A percentile compares a stretch with the other conserved stretches of the same genome.
phyloP scores from a whole-genome alignment of 2,888 invertebrate genomes.

The Oxytorus armatus region DNA sequence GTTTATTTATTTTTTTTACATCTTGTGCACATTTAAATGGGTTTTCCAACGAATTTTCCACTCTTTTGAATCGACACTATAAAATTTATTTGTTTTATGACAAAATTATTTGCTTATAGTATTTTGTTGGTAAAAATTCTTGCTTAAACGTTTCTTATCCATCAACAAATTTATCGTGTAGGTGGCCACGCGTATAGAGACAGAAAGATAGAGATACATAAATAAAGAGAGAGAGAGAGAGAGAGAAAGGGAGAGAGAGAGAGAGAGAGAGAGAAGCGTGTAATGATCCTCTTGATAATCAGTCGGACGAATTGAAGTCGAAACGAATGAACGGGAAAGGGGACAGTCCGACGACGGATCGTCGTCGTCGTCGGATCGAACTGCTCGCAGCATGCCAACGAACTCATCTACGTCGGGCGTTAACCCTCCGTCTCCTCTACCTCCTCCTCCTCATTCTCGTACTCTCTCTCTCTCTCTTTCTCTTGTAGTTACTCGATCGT shows the following conservation, averaged over 20 bases:
- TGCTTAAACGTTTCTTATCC: background rate
- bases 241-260: constrained; percentile 10
- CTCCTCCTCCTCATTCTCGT: constrained; percentile 51
- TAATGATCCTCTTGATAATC: constrained; percentile 60
- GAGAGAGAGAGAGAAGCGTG: constrained; percentile 21
- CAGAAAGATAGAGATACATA: background rate
- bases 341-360: constrained; percentile 57
- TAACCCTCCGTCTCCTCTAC: constrained; percentile 63
- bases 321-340: constrained; percentile 52
- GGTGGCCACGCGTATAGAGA: background rate
- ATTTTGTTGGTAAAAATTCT: too few relatives aligned
- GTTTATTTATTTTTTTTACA: too few relatives aligned
- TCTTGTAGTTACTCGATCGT: constrained; percentile 56
- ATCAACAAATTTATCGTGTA: background rate
- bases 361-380: constrained; percentile 62
- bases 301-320: constrained; percentile 58
- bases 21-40: too few relatives aligned
- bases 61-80: too few relatives aligned
- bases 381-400: constrained; percentile 67
- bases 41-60: too few relatives aligned
- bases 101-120: too few relatives aligned
- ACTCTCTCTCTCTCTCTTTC: constrained; percentile 31
- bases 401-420: constrained; percentile 69
- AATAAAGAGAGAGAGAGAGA: constrained; percentile 1
- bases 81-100: too few relatives aligned